Evolutionary conservation across 2,113 vertebrate species (phyloP).

Genomic region (Indri indri): DNA sequence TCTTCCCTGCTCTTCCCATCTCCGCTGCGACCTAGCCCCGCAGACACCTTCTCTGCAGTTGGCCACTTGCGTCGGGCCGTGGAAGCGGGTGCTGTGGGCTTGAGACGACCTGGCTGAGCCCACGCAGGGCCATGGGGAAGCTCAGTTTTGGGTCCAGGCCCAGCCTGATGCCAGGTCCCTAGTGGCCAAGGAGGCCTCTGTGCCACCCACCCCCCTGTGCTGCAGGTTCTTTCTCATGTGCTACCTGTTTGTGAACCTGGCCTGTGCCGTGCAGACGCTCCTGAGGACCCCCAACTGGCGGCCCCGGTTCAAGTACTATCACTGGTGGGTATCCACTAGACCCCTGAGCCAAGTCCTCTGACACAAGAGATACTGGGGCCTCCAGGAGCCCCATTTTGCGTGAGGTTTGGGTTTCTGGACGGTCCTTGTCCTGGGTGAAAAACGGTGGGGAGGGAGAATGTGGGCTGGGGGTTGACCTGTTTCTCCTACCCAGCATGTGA

Average conservation of each 20-base stretch:
- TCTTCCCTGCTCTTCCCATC: not conserved
- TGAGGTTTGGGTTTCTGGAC: not conserved
- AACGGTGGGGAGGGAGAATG: not conserved
- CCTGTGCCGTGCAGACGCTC: conserved; percentile 97
- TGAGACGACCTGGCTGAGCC: not conserved
- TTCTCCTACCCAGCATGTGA: not conserved
- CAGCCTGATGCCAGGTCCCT: not conserved
- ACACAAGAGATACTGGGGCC: not conserved
- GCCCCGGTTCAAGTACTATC: conserved; percentile 97
- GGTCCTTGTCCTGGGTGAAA: not conserved
- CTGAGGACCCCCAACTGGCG: conserved; percentile 98
- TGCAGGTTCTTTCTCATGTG: conserved; percentile 99
- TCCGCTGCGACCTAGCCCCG: not conserved
- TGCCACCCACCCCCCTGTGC: conserved; percentile 17
- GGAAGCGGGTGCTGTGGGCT: not conserved
- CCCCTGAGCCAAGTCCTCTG: not conserved
- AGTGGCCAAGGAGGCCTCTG: not conserved
- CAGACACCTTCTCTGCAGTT: not conserved
- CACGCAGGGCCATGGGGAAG: too few species aligned
- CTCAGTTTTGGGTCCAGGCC: not conserved
- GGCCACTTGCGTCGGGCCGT: not conserved
- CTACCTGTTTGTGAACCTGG: conserved; percentile 98
- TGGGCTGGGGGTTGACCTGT: not conserved
- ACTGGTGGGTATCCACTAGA: conserved; percentile 89
- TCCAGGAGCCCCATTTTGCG: not conserved